Base-by-base conservation (phyloP, 2,797 vertebrate genomes). In the Sebastes goodei region DNA sequence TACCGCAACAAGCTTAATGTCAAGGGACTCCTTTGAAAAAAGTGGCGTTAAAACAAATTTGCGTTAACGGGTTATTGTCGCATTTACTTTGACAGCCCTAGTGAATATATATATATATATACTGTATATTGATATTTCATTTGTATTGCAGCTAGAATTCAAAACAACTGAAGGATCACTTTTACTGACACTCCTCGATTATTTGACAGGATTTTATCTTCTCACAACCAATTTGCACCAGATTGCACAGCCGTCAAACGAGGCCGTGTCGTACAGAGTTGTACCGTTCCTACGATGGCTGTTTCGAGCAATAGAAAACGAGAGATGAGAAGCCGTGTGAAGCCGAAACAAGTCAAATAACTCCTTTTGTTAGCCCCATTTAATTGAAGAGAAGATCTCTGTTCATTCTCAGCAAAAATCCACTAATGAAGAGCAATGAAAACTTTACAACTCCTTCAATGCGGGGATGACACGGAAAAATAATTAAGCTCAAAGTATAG, bases 351-450 rank as follows among this genome's bases (percentile, higher is more conserved):
- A 68, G 67, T 76, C 71, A 29, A 35, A 65, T 67, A 49, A 63
- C 33, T 8, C 20, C 29, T 52, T 85, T 21, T 74, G 79, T 90
- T 42, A n/a, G 66, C 57, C 38, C 68, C 2, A 1, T 78, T 72
- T 82, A 71, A 76, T 63, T 80, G 71, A 81, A 63, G 49, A 60
- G 74, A 86, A 67, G n/a, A 60, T 71, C 64, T 15, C 23, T 33
- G 69, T 74, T 79, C 53, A 52, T 57, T 78, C 67, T 21, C 42
- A 4, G 20, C 21, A 35, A 65, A 59, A 78, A 78, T 6, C 35
- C 15, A 7, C 75, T 68, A 85, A 92, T 87, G 74, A 87, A 87
- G 78, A 90, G 71, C 69, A 65, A 87, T 78, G 74, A 86, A 68
- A 85, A 67, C 60, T 76, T 82, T 56, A 84, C 53, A 56, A 69